phyloP scores from a whole-genome alignment of 2,797 vertebrate species.

The Poeciliopsis presidionis region DNA sequence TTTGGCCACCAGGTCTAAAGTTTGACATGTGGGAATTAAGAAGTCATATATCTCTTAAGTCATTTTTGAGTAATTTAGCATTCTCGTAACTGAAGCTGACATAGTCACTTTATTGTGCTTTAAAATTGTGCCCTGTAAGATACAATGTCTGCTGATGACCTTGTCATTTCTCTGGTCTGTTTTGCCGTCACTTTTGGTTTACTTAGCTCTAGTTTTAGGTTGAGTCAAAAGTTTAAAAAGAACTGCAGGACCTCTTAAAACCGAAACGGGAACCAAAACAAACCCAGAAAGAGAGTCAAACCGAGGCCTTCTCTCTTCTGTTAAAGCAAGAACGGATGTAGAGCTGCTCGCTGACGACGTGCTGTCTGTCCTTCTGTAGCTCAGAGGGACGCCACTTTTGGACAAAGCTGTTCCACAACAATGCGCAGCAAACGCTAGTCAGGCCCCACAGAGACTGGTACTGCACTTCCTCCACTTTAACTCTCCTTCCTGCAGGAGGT shows the following conservation, averaged over 20 bases:
- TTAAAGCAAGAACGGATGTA: constrained; percentile 12
- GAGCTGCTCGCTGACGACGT: constrained; percentile 17
- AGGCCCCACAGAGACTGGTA: constrained; percentile 14
- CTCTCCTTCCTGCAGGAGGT: constrained; percentile 16
- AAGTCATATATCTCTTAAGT: no score
- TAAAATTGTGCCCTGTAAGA: no score
- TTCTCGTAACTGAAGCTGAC: no score
- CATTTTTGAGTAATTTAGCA: no score
- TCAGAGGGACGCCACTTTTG: constrained; percentile 16
- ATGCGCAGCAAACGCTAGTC: constrained; percentile 1
- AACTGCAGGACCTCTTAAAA: not conserved
- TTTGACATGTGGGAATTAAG: no score
- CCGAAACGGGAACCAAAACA: constrained; percentile 15
- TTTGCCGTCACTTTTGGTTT: not conserved
- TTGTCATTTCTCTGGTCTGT: not conserved
- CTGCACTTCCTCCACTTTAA: constrained; percentile 10
- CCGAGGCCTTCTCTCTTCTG: constrained; percentile 7
- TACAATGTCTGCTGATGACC: not conserved
- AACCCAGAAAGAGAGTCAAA: constrained; percentile 23
- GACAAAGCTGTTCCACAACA: constrained; percentile 17
- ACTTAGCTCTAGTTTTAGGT: not conserved
- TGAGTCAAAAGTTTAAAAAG: constrained; percentile 3
- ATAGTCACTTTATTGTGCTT: no score
- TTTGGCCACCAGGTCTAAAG: no score
- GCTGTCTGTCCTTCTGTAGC: constrained; percentile 27